Base-by-base conservation (phyloP, 2,113 vertebrate genomes). In the Thamnaconus septentrionalis region DNA sequence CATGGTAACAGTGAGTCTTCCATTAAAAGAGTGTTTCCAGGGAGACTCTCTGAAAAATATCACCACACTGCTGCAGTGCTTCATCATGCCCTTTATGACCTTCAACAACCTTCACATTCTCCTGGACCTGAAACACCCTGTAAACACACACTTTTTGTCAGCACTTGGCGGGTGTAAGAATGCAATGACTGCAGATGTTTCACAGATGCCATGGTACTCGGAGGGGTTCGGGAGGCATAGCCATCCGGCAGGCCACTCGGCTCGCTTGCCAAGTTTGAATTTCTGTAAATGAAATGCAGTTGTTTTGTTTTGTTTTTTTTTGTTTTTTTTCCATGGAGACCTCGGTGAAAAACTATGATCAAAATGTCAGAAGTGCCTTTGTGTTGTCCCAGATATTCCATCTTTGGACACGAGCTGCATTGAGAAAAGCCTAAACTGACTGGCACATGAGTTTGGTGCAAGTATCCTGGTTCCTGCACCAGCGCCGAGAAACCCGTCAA, bases 61-160 rank as follows among this genome's bases (percentile, higher is more conserved):
- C n/a, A 5, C 48, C 3, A 50, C 5, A n/a, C 9, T 50, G 48
- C 8, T n/a, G n/a, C 10, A 4, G 48, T 4, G 3, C n/a, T 46
- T 5, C 5, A 46, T 46, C 45, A 46, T 2, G 45, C 47, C 4
- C 47, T 0, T 9, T 9, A 4, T 4, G 47, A 9, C 47, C 47
- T 10, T 49, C 8, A 10, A 2, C 47, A 56, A 59, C 3, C 56
- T n/a, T 62, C 31, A 18, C 3, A 46, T 53, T 61, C 9, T 45
- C 52, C 52, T 18, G 56, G 58, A 44, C 61, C 18, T 52, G 42
- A 57, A 76, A 56, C 82, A 66, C 68, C 70, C 61, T 87, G 70
- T 83, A 77, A 74, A 83, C 78, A 56, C 74, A 76, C 78, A 77
- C 80, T 31, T 80, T 78, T 76, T 71, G 47, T 70, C 64, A 49